Base-by-base conservation (phyloP, 2,113 vertebrate genomes). In the Larimichthys crocea region DNA sequence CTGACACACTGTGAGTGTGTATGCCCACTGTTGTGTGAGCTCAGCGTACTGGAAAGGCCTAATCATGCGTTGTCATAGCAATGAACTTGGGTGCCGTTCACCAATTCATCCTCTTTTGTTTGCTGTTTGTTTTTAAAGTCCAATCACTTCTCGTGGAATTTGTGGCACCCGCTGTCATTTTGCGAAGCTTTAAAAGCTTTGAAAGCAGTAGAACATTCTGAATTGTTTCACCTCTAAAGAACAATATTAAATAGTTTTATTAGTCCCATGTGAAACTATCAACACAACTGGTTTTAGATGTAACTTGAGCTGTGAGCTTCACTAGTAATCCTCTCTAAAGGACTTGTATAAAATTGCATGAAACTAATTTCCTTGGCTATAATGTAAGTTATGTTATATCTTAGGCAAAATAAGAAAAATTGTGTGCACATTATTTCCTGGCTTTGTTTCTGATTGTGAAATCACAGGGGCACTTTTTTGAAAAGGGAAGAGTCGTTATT, bases 51-150 rank as follows among this genome's bases (percentile, higher is more conserved):
- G 92, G 92, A 94, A 94, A 78, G 67, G 63, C 80, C 83, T 91
- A 93, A 93, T 94, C 89, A 91, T 64, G 24, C 19, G 92, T 94
- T 88, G 83, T 77, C 91, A 93, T 92, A 79, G 92, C 68, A 71
- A 93, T 86, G 93, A 91, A 92, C 89, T 92, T 93, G 91, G 80
- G 48, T 35, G 49, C 83, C 31, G 74, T 84, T 87, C 85, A 82
- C 69, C 67, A 86, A 86, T 89, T 89, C 88, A 88, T 81, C 56
- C 80, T 84, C 91, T 76, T 91, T 93, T 94, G 92, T 93, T 89
- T 81, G 67, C 49, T 56, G 59, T 80, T 92, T 89, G 82, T 81
- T 90, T 90, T 89, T 79, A 79, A 77, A 68, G 72, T 91, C 82
- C 64, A 79, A 74, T 89, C 82, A 71, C 78, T 83, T 87, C 59